Evolutionary conservation across 2,888 invertebrate species (phyloP).

Genomic region (Lymantria dispar): DNA sequence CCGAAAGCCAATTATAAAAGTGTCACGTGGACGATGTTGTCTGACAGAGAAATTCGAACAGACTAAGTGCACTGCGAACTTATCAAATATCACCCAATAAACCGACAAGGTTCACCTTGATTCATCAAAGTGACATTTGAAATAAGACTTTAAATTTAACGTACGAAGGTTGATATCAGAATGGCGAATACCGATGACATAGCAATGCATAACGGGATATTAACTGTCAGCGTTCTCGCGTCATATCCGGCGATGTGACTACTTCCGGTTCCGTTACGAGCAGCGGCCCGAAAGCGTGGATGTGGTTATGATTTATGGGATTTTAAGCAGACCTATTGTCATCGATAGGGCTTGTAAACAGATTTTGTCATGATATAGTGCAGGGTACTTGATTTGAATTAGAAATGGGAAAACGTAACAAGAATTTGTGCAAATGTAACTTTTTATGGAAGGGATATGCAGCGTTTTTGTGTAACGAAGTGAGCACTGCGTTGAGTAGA

Average conservation of each 20-base stretch:
- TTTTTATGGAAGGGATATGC: not conserved
- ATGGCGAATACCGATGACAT: constrained; percentile 17
- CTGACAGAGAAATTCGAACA: constrained; percentile 18
- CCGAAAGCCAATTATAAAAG: constrained; percentile 17
- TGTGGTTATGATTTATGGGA: constrained; percentile 38
- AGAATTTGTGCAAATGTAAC: not conserved
- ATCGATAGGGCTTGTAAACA: constrained; percentile 13
- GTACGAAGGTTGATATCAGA: constrained; percentile 6
- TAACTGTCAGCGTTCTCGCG: constrained; percentile 54
- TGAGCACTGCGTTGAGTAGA: too few relatives aligned
- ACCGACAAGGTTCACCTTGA: not conserved
- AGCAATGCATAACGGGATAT: constrained; percentile 54
- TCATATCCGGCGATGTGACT: constrained; percentile 66
- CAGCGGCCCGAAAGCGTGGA: constrained; percentile 30
- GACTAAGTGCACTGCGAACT: constrained; percentile 23
- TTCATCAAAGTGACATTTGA: not conserved
- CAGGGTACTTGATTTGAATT: not conserved
- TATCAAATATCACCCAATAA: constrained; percentile 11
- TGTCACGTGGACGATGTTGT: constrained; percentile 11
- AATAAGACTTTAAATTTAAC: constrained; percentile 10
- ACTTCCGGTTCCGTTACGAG: constrained; percentile 56
- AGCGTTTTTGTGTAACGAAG: too few relatives aligned
- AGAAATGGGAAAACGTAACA: not conserved
- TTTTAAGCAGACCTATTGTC: constrained; percentile 32
- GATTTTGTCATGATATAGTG: not conserved